Conservation (phyloP, 1,140 invertebrate genomes). For the Hestina assimilis region DNA sequence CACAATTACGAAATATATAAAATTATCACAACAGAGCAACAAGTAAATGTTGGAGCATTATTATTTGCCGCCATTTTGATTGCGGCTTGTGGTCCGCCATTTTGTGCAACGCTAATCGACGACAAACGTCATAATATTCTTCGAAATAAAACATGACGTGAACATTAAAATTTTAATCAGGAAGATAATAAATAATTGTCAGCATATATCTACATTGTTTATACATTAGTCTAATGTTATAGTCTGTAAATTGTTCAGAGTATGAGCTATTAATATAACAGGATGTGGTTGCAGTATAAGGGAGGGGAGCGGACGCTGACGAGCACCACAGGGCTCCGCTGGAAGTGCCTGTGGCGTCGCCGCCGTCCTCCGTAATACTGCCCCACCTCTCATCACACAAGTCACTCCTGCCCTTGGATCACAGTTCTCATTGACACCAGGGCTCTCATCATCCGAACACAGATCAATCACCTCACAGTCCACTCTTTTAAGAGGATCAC, state of each 20-base stretch:
- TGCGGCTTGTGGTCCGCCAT: slow-evolving; percentile 11
- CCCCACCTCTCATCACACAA: slow-evolving; percentile 68
- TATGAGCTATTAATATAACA: slow-evolving; percentile 65
- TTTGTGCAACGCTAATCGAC: slow-evolving; percentile 8
- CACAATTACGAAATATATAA: too few species aligned
- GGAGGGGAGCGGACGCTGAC: slow-evolving; percentile 54
- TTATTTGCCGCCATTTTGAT: slow-evolving; percentile 15
- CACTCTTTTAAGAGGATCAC: slow-evolving; percentile 53
- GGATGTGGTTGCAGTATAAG: slow-evolving; percentile 63
- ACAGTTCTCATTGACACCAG: slow-evolving; percentile 67
- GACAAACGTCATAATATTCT: neutral
- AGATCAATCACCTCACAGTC: slow-evolving; percentile 76
- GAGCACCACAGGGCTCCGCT: slow-evolving; percentile 65
- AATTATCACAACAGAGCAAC: too few species aligned
- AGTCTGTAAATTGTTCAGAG: slow-evolving; percentile 69
- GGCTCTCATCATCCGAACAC: slow-evolving; percentile 74
- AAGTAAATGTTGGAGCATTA: too few species aligned
- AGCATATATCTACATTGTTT: slow-evolving; percentile 48
- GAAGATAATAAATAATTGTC: slow-evolving; percentile 62
- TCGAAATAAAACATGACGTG: slow-evolving; percentile 42
- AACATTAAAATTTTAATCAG: slow-evolving; percentile 51
- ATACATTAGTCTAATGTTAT: slow-evolving; percentile 67
- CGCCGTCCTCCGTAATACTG: slow-evolving; percentile 59
- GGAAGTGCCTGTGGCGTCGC: slow-evolving; percentile 62
- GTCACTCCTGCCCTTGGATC: slow-evolving; percentile 65